Conservation (phyloP, 1,140 invertebrate species). For the Bicyclus anynana region DNA sequence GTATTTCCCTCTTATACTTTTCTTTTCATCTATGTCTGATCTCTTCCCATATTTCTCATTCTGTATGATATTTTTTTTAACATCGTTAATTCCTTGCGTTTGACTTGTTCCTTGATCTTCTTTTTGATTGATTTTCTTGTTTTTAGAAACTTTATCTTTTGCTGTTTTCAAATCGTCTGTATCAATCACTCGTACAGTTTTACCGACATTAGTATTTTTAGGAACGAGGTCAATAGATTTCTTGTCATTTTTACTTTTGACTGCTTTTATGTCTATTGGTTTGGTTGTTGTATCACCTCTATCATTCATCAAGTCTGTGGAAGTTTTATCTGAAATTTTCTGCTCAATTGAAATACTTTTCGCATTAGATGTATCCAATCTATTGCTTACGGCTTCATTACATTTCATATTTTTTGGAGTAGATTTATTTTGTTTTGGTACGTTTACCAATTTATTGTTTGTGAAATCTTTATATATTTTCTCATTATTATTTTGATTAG, state of each 20-base stretch:
- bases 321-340: background rate
- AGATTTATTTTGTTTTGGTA: background rate
- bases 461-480: background rate
- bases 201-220: too few relatives aligned
- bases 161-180: background rate
- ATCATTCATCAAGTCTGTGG: background rate
- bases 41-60: background rate
- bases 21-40: slow-evolving; percentile 13
- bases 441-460: background rate
- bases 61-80: background rate
- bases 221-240: too few relatives aligned
- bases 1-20: slow-evolving; percentile 16
- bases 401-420: background rate
- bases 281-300: background rate
- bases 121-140: background rate
- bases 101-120: background rate
- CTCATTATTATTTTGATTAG: background rate
- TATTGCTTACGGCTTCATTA: background rate
- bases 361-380: background rate
- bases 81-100: background rate
- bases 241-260: background rate
- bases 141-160: background rate
- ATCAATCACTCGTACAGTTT: background rate
- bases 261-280: background rate
- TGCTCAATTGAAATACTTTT: background rate